Conservation (phyloP, 2,113 vertebrate species). For the Thryonomys swinderianus region DNA sequence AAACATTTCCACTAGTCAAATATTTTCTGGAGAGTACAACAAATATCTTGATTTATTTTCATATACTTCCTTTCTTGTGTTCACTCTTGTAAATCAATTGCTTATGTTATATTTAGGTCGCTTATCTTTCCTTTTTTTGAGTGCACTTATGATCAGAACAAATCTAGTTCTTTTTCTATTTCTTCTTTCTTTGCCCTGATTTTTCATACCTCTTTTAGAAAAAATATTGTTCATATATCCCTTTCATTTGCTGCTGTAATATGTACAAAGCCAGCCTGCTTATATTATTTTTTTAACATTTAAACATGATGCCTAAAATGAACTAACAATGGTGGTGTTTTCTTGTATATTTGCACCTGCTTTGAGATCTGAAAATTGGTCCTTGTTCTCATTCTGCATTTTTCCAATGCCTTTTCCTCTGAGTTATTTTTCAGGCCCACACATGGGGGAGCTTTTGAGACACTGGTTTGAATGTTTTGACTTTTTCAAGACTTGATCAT, state of each 20-base stretch:
- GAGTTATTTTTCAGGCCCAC: conserved; percentile 54
- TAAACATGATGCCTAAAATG: not conserved
- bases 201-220: not conserved
- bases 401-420: not conserved
- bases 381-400: not conserved
- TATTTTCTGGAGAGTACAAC: conserved; percentile 57
- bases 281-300: conserved; percentile 20
- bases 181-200: not conserved
- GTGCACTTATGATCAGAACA: not conserved
- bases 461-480: conserved; percentile 31
- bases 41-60: conserved; percentile 62
- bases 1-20: conserved; percentile 61
- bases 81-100: not conserved
- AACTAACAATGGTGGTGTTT: not conserved
- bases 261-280: not conserved
- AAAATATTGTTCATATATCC: not conserved
- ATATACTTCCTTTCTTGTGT: conserved; percentile 3
- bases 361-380: conserved; percentile 9
- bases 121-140: not conserved
- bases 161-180: not conserved
- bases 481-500: conserved; percentile 13
- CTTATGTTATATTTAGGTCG: conserved; percentile 8
- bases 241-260: not conserved
- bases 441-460: conserved; percentile 74
- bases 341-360: not conserved